phyloP scores from a whole-genome alignment of 2,113 vertebrate species.

The Neofelis nebulosa region DNA sequence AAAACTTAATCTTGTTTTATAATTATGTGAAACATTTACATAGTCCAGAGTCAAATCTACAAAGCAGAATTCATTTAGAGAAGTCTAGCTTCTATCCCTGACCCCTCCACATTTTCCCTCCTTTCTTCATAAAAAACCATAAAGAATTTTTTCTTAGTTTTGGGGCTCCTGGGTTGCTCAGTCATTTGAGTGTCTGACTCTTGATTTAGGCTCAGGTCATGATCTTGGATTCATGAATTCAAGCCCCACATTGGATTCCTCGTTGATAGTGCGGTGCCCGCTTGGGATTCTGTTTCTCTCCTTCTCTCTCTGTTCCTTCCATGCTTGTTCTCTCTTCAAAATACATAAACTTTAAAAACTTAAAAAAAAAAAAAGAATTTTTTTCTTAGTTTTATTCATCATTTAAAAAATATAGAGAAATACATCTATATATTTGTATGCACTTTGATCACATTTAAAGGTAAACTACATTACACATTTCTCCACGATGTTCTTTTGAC shows the following conservation, averaged over 20 bases:
- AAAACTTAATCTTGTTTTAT: background rate
- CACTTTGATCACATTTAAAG: background rate
- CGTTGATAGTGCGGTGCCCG: too few relatives aligned
- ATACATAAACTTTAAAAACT: too few relatives aligned
- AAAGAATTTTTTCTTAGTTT: background rate
- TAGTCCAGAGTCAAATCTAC: background rate
- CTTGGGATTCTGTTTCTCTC: too few relatives aligned
- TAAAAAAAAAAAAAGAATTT: background rate
- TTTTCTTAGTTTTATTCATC: constrained; percentile 21
- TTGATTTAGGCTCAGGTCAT: too few relatives aligned
- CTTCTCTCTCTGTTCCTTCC: too few relatives aligned
- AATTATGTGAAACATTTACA: background rate
- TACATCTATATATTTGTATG: background rate
- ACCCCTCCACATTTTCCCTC: background rate
- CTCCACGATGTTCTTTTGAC: background rate
- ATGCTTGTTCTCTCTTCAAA: too few relatives aligned
- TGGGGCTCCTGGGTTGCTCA: too few relatives aligned
- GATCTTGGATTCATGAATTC: too few relatives aligned
- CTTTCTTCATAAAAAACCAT: background rate
- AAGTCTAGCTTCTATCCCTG: background rate
- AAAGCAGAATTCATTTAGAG: background rate
- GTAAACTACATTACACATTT: background rate
- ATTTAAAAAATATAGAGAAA: background rate
- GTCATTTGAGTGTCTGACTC: too few relatives aligned
- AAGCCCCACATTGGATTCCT: too few relatives aligned